Percentiles rank a stretch among this genome's conserved stretches.
Conservation (phyloP, 2,888 invertebrate genomes). For the Heliconius hortense region DNA sequence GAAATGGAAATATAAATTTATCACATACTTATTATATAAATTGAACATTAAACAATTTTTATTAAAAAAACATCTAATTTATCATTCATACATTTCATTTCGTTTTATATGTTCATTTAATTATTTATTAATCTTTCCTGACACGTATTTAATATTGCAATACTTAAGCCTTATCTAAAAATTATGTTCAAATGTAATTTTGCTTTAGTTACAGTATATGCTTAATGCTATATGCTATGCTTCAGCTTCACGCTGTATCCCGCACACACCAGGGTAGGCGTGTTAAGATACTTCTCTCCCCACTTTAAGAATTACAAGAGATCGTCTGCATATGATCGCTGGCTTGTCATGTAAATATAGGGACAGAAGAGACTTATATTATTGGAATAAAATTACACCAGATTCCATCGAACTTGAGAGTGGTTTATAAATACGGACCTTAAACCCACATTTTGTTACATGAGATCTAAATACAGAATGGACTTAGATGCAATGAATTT, state of each 20-base stretch:
- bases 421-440: too few species aligned
- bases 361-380: not conserved
- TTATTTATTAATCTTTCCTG: not conserved
- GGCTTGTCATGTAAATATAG: not conserved
- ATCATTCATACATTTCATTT: not conserved
- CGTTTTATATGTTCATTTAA: not conserved
- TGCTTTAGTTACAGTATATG: too few species aligned
- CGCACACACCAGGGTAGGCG: too few species aligned
- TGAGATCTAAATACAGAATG: not conserved
- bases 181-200: too few species aligned
- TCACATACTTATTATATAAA: not conserved
- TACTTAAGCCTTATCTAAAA: too few species aligned
- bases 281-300: too few species aligned
- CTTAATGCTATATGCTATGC: too few species aligned
- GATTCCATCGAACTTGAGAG: not conserved
- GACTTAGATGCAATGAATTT: not conserved
- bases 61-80: not conserved
- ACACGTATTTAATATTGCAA: too few species aligned
- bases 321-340: too few species aligned
- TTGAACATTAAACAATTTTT: not conserved
- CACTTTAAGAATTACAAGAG: too few species aligned
- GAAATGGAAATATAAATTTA: too few species aligned
- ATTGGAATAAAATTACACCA: not conserved
- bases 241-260: too few species aligned
- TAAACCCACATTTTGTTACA: not conserved